Conservation (phyloP, 2,113 vertebrate genomes). For the Anhinga rufa region DNA sequence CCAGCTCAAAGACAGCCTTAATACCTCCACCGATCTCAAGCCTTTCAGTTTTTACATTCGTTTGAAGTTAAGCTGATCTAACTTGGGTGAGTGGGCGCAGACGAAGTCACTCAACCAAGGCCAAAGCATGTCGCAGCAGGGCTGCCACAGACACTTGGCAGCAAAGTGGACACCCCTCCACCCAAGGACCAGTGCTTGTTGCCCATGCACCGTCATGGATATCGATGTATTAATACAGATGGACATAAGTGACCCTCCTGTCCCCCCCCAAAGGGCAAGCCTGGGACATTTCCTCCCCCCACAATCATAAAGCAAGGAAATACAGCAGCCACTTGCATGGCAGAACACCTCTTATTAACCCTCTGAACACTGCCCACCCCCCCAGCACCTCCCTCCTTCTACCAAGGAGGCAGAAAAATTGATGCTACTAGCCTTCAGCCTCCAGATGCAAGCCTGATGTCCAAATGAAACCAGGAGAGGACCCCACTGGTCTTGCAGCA, state of each 20-base stretch:
- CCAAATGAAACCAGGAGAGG: neutral
- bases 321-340: neutral
- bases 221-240: neutral
- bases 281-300: neutral
- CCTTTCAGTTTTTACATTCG: neutral
- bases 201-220: accelerated
- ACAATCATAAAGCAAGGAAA: neutral
- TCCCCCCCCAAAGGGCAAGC: neutral
- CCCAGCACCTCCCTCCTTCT: neutral
- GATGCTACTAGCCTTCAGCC: neutral
- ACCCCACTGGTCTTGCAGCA: neutral
- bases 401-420: neutral
- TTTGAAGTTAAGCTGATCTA: conserved; percentile 58
- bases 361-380: neutral
- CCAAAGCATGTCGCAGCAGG: neutral
- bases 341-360: neutral
- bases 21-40: neutral
- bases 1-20: conserved; percentile 18
- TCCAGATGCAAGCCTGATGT: neutral
- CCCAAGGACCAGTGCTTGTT: neutral
- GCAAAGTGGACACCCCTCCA: accelerated
- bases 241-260: neutral
- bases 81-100: neutral
- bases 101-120: neutral
- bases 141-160: accelerated